These are phyloP conservation scores for Percopsis omiscomaycus DNA, from an alignment of 2,797 vertebrate species.

Conservation along the genomic window DNA sequence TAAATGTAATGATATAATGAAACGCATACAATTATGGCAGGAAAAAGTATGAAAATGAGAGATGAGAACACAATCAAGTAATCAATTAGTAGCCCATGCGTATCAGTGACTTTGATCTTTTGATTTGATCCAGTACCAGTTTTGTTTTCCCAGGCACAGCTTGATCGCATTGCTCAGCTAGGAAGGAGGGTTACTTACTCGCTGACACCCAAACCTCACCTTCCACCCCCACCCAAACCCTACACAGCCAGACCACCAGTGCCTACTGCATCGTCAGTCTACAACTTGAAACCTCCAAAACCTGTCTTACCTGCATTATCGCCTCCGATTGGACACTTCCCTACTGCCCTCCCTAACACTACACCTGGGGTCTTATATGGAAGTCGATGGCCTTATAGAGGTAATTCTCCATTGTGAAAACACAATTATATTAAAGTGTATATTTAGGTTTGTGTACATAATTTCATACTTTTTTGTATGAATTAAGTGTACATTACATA, in stretches of 20 bases:
- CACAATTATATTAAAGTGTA: neutral
- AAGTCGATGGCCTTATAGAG: conserved; percentile 60
- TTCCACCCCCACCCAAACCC: conserved; percentile 33
- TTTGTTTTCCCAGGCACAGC: conserved; percentile 63
- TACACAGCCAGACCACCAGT: conserved; percentile 36
- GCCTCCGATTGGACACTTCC: conserved; percentile 33
- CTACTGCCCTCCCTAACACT: conserved; percentile 41
- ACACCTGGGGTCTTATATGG: conserved; percentile 43
- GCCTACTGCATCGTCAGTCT: conserved; percentile 36
- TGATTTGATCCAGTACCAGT: neutral
- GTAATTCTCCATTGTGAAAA: conserved; percentile 21
- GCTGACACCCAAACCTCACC: conserved; percentile 63
- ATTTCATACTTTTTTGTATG: no score
- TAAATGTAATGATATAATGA: neutral
- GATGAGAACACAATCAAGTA: no score
- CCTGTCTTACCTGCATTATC: conserved; percentile 35
- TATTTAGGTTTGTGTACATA: no score
- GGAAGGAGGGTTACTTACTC: conserved; percentile 54
- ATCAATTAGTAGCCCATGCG: no score
- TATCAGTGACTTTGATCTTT: neutral
- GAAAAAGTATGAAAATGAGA: no score
- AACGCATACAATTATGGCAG: neutral
- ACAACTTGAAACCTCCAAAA: conserved; percentile 33
- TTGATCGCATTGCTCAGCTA: conserved; percentile 72
- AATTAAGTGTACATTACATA: no score